Evolutionary conservation across 2,797 vertebrate genomes (phyloP).

Genomic region (Fratercula arctica): DNA sequence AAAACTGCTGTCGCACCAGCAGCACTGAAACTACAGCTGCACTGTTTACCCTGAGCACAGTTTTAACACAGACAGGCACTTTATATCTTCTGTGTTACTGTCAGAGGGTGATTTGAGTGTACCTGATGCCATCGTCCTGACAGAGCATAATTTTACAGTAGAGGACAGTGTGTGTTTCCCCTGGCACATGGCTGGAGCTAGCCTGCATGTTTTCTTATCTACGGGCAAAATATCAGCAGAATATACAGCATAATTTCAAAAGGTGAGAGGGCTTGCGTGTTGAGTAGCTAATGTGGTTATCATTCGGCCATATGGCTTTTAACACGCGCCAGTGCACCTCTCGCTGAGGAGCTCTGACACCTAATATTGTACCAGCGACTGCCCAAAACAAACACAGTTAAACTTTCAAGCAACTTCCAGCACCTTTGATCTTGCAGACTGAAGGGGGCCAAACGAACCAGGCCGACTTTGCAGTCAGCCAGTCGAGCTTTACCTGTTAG

Average conservation of each 20-base stretch:
- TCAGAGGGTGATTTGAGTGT: background rate
- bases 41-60: accelerated
- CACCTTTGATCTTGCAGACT: background rate
- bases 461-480: background rate
- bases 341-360: background rate
- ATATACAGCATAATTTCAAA: background rate
- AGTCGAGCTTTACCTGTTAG: background rate
- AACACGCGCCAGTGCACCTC: background rate
- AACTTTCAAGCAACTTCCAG: background rate
- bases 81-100: background rate
- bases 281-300: background rate
- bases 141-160: background rate
- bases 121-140: background rate
- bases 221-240: background rate
- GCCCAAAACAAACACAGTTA: background rate
- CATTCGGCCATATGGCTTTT: background rate
- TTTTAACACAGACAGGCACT: background rate
- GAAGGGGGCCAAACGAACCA: background rate
- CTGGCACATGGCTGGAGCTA: background rate
- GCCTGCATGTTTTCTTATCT: background rate
- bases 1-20: background rate
- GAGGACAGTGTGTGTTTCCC: background rate
- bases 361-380: background rate
- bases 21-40: background rate
- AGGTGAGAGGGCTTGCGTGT: background rate